Evolutionary conservation across 2,888 invertebrate genomes (phyloP).

Genomic region (Endomychus coccineus): DNA sequence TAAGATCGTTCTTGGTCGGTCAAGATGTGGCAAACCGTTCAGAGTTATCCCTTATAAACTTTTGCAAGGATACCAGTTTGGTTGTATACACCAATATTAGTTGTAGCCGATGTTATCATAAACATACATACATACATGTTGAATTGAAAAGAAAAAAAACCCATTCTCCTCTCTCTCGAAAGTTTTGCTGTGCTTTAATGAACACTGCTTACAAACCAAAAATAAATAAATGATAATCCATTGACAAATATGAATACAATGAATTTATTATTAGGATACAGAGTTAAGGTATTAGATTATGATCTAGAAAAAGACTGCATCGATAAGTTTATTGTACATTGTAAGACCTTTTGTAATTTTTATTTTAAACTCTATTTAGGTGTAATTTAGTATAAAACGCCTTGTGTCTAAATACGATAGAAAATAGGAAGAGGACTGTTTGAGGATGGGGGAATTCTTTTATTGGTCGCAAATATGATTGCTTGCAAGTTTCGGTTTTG

Average conservation of each 20-base stretch:
- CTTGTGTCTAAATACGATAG: too few species aligned
- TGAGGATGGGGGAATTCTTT: too few species aligned
- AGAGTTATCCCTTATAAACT: too few species aligned
- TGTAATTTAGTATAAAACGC: too few species aligned
- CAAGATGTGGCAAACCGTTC: too few species aligned
- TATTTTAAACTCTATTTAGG: conserved; percentile 35
- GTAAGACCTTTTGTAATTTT: conserved; percentile 36
- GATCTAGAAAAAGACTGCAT: conserved; percentile 45
- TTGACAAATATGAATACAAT: conserved; percentile 46
- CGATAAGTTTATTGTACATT: conserved; percentile 40
- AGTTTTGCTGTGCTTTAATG: conserved; percentile 36
- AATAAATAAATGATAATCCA: conserved; percentile 41
- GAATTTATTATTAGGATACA: conserved; percentile 45
- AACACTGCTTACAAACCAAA: conserved; percentile 39
- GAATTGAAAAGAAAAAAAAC: conserved; percentile 32
- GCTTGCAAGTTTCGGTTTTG: too few species aligned
- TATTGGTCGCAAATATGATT: too few species aligned
- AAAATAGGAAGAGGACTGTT: too few species aligned
- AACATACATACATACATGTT: conserved; percentile 38
- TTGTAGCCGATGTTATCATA: too few species aligned
- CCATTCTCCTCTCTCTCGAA: conserved; percentile 27
- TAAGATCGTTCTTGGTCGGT: too few species aligned
- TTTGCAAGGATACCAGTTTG: too few species aligned
- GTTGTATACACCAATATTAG: too few species aligned
- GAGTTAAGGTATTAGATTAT: conserved; percentile 41